These are phyloP conservation scores for Thalassarche chlororhynchos DNA, from an alignment of 2,113 vertebrate species.

Conservation along the genomic window DNA sequence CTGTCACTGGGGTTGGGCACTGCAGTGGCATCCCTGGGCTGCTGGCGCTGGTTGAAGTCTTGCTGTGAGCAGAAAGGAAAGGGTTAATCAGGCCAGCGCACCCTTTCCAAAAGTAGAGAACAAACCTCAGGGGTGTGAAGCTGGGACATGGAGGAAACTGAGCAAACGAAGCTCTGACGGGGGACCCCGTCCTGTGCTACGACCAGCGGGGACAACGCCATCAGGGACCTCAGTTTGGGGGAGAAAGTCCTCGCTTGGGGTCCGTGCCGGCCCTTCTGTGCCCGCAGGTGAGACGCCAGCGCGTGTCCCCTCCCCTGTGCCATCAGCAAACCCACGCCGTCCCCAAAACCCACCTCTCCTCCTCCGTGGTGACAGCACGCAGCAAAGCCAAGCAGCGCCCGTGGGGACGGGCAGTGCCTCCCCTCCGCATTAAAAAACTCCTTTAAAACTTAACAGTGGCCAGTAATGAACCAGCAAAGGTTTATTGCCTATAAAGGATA, in stretches of 20 bases:
- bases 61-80: neutral
- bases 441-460: neutral
- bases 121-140: neutral
- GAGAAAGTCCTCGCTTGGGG: neutral
- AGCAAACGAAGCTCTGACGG: fast-evolving
- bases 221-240: neutral
- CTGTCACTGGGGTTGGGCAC: neutral
- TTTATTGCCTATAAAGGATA: conserved; percentile 21
- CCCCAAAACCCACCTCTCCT: neutral
- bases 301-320: fast-evolving
- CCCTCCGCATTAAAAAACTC: neutral
- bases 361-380: neutral
- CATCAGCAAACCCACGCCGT: fast-evolving
- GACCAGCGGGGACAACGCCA: fast-evolving
- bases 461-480: neutral
- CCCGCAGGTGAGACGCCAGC: neutral
- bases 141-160: fast-evolving
- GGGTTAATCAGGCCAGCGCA: neutral
- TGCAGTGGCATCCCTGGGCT: neutral
- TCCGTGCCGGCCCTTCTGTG: neutral
- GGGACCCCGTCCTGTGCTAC: neutral
- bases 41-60: neutral
- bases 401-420: neutral
- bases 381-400: neutral
- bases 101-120: neutral